A percentile compares a stretch with the other conserved stretches of the same genome.
phyloP scores from a whole-genome alignment of 2,113 vertebrate genomes.

The Callipepla squamata region DNA sequence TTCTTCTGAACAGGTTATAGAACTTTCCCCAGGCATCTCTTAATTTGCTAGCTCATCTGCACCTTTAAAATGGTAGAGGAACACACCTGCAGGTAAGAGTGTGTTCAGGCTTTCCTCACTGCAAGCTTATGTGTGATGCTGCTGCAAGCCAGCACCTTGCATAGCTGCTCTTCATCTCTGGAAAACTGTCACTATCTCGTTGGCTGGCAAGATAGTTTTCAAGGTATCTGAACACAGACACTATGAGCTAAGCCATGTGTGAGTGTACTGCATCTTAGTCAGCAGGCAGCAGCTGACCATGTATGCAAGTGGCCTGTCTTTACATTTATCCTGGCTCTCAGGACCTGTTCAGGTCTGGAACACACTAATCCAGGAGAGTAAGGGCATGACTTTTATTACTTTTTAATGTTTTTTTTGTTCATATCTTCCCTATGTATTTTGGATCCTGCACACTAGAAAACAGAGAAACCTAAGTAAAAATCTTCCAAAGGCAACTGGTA shows the following conservation, averaged over 20 bases:
- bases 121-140: background rate
- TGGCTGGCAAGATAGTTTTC: background rate
- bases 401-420: background rate
- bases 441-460: background rate
- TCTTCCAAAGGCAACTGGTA: background rate
- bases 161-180: background rate
- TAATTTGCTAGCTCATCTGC: background rate
- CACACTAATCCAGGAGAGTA: background rate
- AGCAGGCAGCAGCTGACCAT: background rate
- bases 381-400: background rate
- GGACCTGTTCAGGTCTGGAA: background rate
- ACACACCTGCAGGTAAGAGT: background rate
- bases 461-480: background rate
- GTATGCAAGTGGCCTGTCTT: background rate
- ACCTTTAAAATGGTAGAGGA: background rate
- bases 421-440: background rate
- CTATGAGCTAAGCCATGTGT: constrained; percentile 14
- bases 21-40: background rate
- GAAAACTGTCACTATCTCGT: background rate
- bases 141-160: constrained; percentile 4
- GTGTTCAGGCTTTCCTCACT: background rate
- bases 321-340: background rate
- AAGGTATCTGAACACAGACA: constrained; percentile 35
- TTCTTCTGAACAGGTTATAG: background rate
- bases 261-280: background rate